These are phyloP conservation scores for Amphiduros pacificus DNA, from an alignment of 2,888 invertebrate species.

Conservation along the genomic window DNA sequence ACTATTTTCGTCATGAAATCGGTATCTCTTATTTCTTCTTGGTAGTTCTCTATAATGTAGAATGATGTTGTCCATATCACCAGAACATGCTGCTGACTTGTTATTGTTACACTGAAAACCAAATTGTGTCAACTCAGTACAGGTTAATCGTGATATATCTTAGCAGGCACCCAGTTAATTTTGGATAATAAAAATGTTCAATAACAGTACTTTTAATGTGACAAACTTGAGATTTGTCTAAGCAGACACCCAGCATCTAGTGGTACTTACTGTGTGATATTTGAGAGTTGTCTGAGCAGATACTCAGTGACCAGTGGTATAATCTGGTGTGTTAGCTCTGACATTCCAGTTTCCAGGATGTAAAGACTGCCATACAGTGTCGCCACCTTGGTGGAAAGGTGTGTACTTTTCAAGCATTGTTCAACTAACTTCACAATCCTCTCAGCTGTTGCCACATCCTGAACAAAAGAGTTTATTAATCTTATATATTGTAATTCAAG, in stretches of 20 bases:
- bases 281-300: constrained; percentile 53
- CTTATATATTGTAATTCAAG: background rate
- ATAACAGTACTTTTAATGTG: no score
- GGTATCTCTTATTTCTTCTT: constrained; percentile 67
- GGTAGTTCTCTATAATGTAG: constrained; percentile 70
- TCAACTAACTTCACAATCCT: constrained; percentile 68
- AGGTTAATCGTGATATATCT: no score
- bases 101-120: constrained; percentile 44
- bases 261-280: constrained; percentile 53
- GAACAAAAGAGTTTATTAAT: constrained; percentile 31
- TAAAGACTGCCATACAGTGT: constrained; percentile 72
- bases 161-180: no score
- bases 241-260: no score
- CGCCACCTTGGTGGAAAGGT: constrained; percentile 68
- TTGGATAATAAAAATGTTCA: no score
- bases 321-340: constrained; percentile 50
- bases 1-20: constrained; percentile 59
- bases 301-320: constrained; percentile 58
- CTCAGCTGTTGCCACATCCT: constrained; percentile 65
- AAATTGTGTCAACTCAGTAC: no score
- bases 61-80: constrained; percentile 76
- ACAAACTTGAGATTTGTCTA: no score
- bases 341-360: constrained; percentile 65
- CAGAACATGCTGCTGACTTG: constrained; percentile 69
- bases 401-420: constrained; percentile 67